phyloP scores from a whole-genome alignment of 2,888 invertebrate species.

The Gymnosoma rotundatum region DNA sequence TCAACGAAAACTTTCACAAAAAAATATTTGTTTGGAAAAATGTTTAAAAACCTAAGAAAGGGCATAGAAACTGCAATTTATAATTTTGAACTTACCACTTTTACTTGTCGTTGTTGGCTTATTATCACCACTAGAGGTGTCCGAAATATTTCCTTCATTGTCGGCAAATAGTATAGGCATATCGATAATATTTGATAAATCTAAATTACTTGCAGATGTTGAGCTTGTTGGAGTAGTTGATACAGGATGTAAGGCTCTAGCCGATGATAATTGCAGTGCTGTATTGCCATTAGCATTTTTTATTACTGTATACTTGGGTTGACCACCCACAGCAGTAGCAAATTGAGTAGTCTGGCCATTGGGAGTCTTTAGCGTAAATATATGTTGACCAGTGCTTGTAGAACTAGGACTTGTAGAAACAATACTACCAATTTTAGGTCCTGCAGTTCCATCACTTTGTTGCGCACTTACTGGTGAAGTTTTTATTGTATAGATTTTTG shows the following conservation, averaged over 20 bases:
- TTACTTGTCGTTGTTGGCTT: slow-evolving; percentile 56
- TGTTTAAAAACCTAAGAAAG: not conserved
- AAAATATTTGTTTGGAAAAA: not conserved
- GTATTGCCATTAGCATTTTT: slow-evolving; percentile 76
- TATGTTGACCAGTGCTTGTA: slow-evolving; percentile 74
- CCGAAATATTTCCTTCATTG: slow-evolving; percentile 81
- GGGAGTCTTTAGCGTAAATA: slow-evolving; percentile 79
- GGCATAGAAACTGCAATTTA: not conserved
- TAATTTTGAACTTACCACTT: slow-evolving; percentile 69
- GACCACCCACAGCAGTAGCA: slow-evolving; percentile 74
- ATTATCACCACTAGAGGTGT: slow-evolving; percentile 51
- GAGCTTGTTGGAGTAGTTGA: slow-evolving; percentile 53
- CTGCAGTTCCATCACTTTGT: slow-evolving; percentile 41
- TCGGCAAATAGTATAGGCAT: slow-evolving; percentile 87
- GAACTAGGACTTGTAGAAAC: slow-evolving; percentile 75
- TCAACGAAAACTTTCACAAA: not conserved
- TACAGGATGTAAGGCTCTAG: slow-evolving; percentile 54
- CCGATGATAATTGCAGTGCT: slow-evolving; percentile 74
- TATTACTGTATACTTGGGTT: slow-evolving; percentile 80
- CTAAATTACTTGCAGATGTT: slow-evolving; percentile 76
- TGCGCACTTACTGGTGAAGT: slow-evolving; percentile 71
- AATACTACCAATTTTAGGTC: slow-evolving; percentile 76
- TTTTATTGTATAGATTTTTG: slow-evolving; percentile 81
- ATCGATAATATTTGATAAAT: slow-evolving; percentile 85
- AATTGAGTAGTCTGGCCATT: slow-evolving; percentile 77